Conservation (phyloP, 2,888 invertebrate species). For the Sphaerophoria taeniata region DNA sequence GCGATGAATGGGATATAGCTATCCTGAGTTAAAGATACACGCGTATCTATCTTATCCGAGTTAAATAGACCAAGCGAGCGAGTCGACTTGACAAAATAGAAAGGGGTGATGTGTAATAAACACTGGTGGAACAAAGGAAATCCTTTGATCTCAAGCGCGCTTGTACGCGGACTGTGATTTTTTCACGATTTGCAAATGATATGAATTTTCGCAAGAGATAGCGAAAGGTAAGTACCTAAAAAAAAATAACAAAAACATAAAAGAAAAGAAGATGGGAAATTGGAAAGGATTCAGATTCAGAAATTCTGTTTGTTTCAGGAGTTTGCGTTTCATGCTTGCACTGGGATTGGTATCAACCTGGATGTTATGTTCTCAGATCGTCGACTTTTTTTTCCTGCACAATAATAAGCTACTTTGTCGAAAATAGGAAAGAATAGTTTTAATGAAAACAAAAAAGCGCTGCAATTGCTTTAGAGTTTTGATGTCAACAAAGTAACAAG, state of each 20-base stretch:
- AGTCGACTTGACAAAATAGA: conserved; percentile 12
- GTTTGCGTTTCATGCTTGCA: conserved; percentile 7
- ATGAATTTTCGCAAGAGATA: conserved; percentile 39
- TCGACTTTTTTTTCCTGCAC: conserved; percentile 19
- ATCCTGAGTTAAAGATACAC: conserved; percentile 46
- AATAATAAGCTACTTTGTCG: conserved; percentile 47
- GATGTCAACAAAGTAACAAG: neutral
- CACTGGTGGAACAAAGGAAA: conserved; percentile 60
- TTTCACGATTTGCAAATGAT: conserved; percentile 55
- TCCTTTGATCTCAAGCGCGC: conserved; percentile 66
- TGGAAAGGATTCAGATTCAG: conserved; percentile 62
- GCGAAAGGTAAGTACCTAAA: conserved; percentile 7
- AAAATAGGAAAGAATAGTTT: neutral
- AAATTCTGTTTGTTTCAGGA: conserved; percentile 63
- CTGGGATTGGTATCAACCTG: conserved; percentile 4
- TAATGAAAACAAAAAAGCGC: conserved; percentile 4
- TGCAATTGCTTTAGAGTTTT: conserved; percentile 28
- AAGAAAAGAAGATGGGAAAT: conserved; percentile 30
- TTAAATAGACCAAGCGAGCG: conserved; percentile 43
- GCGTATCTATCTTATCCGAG: conserved; percentile 62
- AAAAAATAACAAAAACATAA: no score
- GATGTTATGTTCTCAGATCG: conserved; percentile 45
- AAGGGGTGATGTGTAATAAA: conserved; percentile 49
- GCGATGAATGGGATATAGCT: conserved; percentile 47
- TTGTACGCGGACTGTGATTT: conserved; percentile 63